A percentile compares a stretch with the other conserved stretches of the same genome.
Evolutionary conservation across 2,113 vertebrate species (phyloP).

Genomic region (Etheostoma cragini): DNA sequence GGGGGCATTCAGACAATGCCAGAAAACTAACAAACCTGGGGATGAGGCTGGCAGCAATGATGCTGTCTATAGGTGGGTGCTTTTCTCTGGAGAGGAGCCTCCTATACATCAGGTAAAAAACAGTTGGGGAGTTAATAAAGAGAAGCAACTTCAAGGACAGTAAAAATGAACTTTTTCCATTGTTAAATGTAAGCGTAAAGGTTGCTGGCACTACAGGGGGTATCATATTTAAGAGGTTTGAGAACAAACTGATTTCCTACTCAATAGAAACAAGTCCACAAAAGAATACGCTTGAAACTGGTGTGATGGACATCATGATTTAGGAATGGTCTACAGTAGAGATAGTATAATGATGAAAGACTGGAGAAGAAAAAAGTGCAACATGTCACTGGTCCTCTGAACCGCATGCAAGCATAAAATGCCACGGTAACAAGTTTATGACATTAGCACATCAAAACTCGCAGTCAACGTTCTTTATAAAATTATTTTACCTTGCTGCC

Average conservation of each 20-base stretch:
- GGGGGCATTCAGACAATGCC: slow-evolving; percentile 86
- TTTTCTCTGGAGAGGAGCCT: slow-evolving; percentile 92
- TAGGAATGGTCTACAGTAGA: not conserved
- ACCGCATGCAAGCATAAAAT: not conserved
- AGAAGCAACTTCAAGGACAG: not conserved
- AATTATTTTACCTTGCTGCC: slow-evolving; percentile 87
- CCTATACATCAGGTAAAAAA: slow-evolving; percentile 72
- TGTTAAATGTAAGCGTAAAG: not conserved
- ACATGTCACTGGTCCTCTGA: not conserved
- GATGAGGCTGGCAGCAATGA: slow-evolving; percentile 91
- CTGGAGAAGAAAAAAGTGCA: not conserved
- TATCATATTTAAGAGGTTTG: not conserved
- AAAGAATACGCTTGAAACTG: not conserved
- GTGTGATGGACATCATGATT: not conserved
- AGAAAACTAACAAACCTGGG: slow-evolving; percentile 89
- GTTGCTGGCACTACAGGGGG: not conserved
- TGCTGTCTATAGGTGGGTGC: slow-evolving; percentile 90
- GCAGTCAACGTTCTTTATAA: not conserved
- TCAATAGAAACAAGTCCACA: not conserved
- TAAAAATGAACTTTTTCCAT: not conserved
- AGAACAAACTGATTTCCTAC: not conserved
- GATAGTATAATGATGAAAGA: not conserved
- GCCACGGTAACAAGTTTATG: not conserved
- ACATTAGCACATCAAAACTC: not conserved
- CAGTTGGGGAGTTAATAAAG: not conserved